Evolutionary conservation across 2,797 vertebrate species (phyloP), one percentile per base, ranked within the genome.

Genomic region (Clamator glandarius): DNA sequence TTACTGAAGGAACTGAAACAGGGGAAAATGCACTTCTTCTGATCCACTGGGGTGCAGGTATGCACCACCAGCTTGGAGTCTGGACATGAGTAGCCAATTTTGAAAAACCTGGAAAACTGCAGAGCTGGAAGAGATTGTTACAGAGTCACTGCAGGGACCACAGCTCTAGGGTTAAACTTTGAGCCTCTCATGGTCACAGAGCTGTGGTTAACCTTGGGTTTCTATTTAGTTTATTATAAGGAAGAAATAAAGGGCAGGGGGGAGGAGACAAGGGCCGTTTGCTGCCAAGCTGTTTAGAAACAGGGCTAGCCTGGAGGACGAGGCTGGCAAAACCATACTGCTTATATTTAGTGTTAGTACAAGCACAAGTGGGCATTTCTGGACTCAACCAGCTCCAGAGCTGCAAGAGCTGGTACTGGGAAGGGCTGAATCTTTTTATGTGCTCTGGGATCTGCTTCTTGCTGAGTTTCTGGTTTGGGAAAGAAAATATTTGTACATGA

Each of bases 181-280:
- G 44, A 72, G 58, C 70, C 44, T 77, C 54, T 91, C 69, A 39
- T 46, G 16, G 44, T 73, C 46, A n/a, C 46, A 87, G 54, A 54
- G 78, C 42, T 83, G 63, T 85, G 51, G 62, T 69, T 91, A 87
- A 66, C 29, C 17, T 46, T 52, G 67, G 59, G 35, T 89, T 87
- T 84, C 75, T 3, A 81, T 74, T 84, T 52, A 67, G 15, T 63
- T 59, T 35, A 39, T 15, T 46, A 23, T 48, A 61, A 89, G 12
- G 1, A 28, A 12, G 36, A 9, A 31, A 13, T 9, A 0, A 0
- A 0, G 6, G 12, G 4, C 13, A 18, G 16, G 10, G 0, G n/a
- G 3, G 11, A 3, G 5, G 19, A 18, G 6, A 33, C 23, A 51
- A 51, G 31, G 18, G 51, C 28, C 36, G 6, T 25, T 81, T 9